Evolutionary conservation across 92 coral and sea anemone genomes (phyloP).

Genomic region (Palythoa grandis): DNA sequence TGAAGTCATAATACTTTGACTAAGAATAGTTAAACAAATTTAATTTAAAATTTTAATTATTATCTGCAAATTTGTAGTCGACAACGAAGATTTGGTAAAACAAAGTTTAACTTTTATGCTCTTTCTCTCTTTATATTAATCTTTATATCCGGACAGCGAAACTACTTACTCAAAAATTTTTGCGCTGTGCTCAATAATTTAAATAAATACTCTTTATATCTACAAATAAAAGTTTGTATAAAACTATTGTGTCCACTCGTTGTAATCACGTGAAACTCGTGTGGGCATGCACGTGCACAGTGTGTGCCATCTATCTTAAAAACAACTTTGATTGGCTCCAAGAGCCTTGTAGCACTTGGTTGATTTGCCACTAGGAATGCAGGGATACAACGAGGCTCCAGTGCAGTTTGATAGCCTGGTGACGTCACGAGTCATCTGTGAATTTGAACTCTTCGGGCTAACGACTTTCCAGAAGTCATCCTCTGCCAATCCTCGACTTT

Average conservation of each 20-base stretch:
- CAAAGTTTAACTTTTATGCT: not conserved
- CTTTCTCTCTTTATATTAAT: not conserved
- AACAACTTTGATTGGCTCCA: conserved; percentile 27
- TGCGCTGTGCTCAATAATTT: conserved; percentile 38
- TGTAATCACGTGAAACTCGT: conserved; percentile 34
- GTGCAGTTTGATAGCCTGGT: not conserved
- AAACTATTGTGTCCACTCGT: conserved; percentile 38
- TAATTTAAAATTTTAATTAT: not conserved
- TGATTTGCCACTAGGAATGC: not conserved
- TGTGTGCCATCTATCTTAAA: conserved; percentile 32
- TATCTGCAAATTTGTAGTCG: conserved; percentile 28
- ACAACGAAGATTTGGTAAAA: conserved; percentile 38
- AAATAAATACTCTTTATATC: conserved; percentile 50
- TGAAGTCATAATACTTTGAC: conserved; percentile 3
- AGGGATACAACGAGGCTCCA: not conserved
- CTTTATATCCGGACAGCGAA: conserved; percentile 13
- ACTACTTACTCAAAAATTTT: conserved; percentile 12
- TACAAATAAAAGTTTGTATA: conserved; percentile 46
- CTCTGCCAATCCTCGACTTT: not conserved
- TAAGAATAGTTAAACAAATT: conserved; percentile 4
- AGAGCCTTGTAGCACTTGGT: conserved; percentile 7
- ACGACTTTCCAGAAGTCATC: conserved; percentile 29
- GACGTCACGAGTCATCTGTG: not conserved
- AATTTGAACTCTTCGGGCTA: not conserved
- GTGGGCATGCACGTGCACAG: conserved; percentile 26